Conservation (phyloP, 1,140 invertebrate species). For the Lepidurus apus region DNA sequence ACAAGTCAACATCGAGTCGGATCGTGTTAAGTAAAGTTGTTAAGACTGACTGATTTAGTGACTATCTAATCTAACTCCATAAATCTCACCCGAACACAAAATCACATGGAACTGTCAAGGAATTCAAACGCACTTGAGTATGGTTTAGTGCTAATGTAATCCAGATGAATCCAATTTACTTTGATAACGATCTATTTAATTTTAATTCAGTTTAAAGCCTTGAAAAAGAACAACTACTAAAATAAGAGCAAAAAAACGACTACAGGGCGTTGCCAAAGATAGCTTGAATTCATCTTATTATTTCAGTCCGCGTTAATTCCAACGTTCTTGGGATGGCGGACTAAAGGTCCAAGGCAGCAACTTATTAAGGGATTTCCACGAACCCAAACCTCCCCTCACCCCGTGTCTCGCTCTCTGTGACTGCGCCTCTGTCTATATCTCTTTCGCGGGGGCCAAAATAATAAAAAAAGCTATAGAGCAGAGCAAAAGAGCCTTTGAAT, state of each 20-base stretch:
- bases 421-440: too few relatives aligned
- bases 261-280: background rate
- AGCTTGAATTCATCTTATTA: background rate
- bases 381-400: background rate
- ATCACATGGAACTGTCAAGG: too few relatives aligned
- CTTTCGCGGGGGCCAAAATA: background rate
- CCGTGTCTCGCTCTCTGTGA: background rate
- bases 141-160: too few relatives aligned
- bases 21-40: too few relatives aligned
- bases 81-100: too few relatives aligned
- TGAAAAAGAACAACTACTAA: background rate
- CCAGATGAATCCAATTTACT: too few relatives aligned
- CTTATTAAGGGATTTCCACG: constrained; percentile 19
- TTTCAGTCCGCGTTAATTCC: background rate
- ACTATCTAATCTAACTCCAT: too few relatives aligned
- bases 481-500: background rate
- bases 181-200: too few relatives aligned
- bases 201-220: too few relatives aligned
- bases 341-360: background rate
- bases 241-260: background rate
- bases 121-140: too few relatives aligned
- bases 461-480: background rate
- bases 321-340: background rate
- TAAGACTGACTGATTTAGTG: too few relatives aligned
- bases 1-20: too few relatives aligned